A percentile compares a stretch with the other conserved stretches of the same genome.
These are phyloP conservation scores for Limnephilus marmoratus DNA, from an alignment of 2,888 invertebrate species.

Conservation along the genomic window DNA sequence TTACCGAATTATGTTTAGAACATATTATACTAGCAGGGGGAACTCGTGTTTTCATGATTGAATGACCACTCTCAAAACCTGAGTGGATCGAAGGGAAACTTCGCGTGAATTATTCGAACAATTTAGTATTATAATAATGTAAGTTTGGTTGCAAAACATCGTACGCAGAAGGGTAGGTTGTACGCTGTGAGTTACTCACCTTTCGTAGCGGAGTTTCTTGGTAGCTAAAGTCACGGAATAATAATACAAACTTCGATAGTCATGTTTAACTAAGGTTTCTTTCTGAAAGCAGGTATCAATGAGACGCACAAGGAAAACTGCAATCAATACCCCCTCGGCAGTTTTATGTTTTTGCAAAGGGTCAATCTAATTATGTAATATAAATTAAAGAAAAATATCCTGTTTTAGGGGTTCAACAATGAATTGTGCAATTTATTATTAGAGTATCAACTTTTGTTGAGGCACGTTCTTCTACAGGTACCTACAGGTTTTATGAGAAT, in stretches of 20 bases:
- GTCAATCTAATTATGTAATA: not conserved
- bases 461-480: not conserved
- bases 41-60: conserved; percentile 1
- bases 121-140: not conserved
- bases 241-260: not conserved
- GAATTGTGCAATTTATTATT: too few relatives aligned
- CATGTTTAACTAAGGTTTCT: not conserved
- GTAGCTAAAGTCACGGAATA: not conserved
- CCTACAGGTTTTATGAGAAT: too few relatives aligned
- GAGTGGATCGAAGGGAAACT: not conserved
- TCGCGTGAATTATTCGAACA: not conserved
- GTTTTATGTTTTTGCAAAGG: not conserved
- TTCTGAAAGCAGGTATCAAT: not conserved
- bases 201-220: not conserved
- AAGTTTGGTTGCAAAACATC: not conserved
- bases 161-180: not conserved
- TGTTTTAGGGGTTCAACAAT: not conserved
- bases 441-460: not conserved
- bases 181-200: not conserved
- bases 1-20: not conserved
- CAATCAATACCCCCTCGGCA: not conserved
- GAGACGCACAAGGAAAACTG: not conserved
- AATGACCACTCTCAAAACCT: not conserved
- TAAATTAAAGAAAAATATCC: not conserved
- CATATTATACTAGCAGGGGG: not conserved